phyloP scores from a whole-genome alignment of 2,888 invertebrate species.

The Abrostola tripartita region DNA sequence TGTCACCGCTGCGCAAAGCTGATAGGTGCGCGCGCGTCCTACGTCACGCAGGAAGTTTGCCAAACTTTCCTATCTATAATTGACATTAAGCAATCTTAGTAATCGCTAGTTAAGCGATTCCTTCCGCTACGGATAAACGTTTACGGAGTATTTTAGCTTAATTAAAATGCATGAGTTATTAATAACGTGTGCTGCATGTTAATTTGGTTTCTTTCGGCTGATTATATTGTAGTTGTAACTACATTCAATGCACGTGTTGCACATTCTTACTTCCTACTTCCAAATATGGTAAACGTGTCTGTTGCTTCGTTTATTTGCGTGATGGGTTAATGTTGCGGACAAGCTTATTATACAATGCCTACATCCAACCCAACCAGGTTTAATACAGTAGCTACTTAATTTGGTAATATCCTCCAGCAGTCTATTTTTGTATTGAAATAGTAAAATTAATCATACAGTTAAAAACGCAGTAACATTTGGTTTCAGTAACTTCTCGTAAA shows the following conservation, averaged over 20 bases:
- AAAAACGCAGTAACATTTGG: not conserved
- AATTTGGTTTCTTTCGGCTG: slow-evolving; percentile 12
- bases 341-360: too few relatives aligned
- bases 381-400: too few relatives aligned
- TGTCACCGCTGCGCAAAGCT: slow-evolving; percentile 30
- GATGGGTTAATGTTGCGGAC: not conserved
- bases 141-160: slow-evolving; percentile 9
- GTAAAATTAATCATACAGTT: not conserved
- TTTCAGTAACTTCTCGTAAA: slow-evolving; percentile 7
- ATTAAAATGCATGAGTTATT: slow-evolving; percentile 38
- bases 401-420: too few relatives aligned
- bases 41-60: slow-evolving; percentile 19
- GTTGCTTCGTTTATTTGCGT: not conserved
- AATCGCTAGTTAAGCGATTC: slow-evolving; percentile 18
- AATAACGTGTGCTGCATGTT: slow-evolving; percentile 16
- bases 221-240: slow-evolving; percentile 1
- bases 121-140: slow-evolving; percentile 20
- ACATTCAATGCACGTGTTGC: slow-evolving; percentile 18
- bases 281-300: not conserved
- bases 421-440: not conserved
- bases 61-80: slow-evolving; percentile 40
- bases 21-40: not conserved
- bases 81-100: slow-evolving; percentile 8
- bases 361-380: too few relatives aligned
- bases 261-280: slow-evolving; percentile 12